Conservation (phyloP, 2,888 invertebrate genomes). For the Eudasyphora cyanicolor region DNA sequence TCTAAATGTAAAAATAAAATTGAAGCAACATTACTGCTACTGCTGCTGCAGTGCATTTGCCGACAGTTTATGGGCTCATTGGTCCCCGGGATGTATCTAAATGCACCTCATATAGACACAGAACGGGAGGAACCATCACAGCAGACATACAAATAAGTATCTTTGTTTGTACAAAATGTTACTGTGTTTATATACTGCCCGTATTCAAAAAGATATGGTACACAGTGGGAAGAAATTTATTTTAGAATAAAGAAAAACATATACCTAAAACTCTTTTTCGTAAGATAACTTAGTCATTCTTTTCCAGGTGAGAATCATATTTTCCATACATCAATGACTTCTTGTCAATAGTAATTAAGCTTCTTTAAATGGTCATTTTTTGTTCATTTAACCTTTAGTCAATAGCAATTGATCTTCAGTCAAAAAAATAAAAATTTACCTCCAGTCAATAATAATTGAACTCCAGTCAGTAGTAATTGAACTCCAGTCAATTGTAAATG, state of each 20-base stretch:
- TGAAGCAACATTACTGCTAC: conserved; percentile 18
- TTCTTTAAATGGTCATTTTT: too few relatives aligned
- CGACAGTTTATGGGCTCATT: conserved; percentile 65
- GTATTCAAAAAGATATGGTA: neutral
- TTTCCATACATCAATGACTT: too few relatives aligned
- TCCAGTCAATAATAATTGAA: too few relatives aligned
- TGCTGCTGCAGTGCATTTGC: conserved; percentile 60
- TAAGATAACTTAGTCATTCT: too few relatives aligned
- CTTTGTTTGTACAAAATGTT: neutral
- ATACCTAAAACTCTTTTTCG: too few relatives aligned
- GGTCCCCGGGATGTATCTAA: conserved; percentile 60
- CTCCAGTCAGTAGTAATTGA: too few relatives aligned
- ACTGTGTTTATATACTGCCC: conserved; percentile 4
- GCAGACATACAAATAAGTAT: neutral
- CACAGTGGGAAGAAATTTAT: neutral
- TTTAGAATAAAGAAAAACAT: neutral
- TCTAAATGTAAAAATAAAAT: conserved; percentile 28
- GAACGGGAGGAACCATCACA: neutral
- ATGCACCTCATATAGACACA: conserved; percentile 45
- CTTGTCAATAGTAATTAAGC: too few relatives aligned
- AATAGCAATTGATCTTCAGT: too few relatives aligned
- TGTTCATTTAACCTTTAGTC: too few relatives aligned
- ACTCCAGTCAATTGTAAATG: too few relatives aligned
- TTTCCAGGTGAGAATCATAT: too few relatives aligned
- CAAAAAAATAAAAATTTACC: too few relatives aligned